Evolutionary conservation across 2,113 vertebrate genomes (phyloP).

Genomic region (Petrocephalus zakoni): DNA sequence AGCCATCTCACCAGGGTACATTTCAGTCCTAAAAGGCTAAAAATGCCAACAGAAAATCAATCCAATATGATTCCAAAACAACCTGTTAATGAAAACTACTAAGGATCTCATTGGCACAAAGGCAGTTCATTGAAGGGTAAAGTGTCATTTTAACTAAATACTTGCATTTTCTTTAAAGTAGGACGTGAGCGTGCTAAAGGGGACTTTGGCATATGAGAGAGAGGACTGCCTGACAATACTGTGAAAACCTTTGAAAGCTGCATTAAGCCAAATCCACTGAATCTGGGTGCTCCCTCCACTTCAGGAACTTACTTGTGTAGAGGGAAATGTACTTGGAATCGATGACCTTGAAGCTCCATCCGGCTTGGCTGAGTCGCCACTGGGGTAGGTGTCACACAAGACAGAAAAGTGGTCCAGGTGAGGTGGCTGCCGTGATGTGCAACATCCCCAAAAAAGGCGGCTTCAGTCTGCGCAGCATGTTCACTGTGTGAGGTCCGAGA

Average conservation of each 20-base stretch:
- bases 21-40: not conserved
- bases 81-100: not conserved
- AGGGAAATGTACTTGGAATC: slow-evolving; percentile 78
- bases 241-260: not conserved
- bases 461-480: not conserved
- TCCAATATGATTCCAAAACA: not conserved
- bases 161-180: too few relatives aligned
- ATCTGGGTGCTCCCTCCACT: not conserved
- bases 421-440: not conserved
- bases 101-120: not conserved
- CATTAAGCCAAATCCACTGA: not conserved
- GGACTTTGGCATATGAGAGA: not conserved
- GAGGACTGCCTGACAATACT: not conserved
- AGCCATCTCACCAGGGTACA: not conserved
- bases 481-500: not conserved
- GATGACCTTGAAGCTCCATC: slow-evolving; percentile 68
- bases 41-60: not conserved
- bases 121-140: not conserved
- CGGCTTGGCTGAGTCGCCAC: slow-evolving; percentile 72
- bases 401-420: not conserved
- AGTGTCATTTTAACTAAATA: not conserved
- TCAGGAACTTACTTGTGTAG: slow-evolving; percentile 75
- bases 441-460: not conserved
- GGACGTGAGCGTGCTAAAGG: not conserved
- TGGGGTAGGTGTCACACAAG: slow-evolving; percentile 46